Evolutionary conservation across 1,140 invertebrate species (phyloP).

Genomic region (Hetaerina americana): DNA sequence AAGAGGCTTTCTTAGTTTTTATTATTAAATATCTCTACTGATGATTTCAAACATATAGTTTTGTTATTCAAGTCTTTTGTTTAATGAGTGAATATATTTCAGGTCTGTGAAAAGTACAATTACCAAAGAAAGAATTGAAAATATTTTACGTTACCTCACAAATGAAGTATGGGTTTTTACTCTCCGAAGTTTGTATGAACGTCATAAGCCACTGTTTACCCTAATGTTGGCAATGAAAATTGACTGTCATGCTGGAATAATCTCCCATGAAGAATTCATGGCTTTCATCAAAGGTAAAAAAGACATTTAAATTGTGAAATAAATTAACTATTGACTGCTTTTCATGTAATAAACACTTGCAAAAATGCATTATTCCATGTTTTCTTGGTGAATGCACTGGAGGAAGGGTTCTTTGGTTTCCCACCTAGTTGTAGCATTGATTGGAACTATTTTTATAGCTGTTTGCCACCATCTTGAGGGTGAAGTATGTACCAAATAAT

Average conservation of each 20-base stretch:
- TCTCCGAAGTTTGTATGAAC: conserved; percentile 81
- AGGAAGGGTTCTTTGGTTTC: no score
- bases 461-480: no score
- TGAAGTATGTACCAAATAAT: no score
- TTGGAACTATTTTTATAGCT: no score
- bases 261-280: conserved; percentile 86
- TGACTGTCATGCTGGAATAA: conserved; percentile 65
- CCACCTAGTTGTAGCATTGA: no score
- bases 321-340: background rate
- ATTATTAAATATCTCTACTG: conserved; percentile 4
- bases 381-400: background rate
- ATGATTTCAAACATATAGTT: no score
- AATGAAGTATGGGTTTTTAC: conserved; percentile 89
- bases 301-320: conserved; percentile 5
- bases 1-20: background rate
- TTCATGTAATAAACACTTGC: no score
- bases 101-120: conserved; percentile 69
- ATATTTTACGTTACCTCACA: conserved; percentile 82
- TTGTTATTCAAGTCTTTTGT: no score
- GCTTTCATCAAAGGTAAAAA: conserved; percentile 76
- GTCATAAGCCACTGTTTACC: conserved; percentile 85
- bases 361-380: background rate
- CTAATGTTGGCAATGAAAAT: conserved; percentile 94
- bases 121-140: conserved; percentile 75
- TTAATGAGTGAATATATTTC: conserved; percentile 8